These are phyloP conservation scores for Callaeas wilsoni DNA, from an alignment of 2,113 vertebrate genomes.

Conservation along the genomic window DNA sequence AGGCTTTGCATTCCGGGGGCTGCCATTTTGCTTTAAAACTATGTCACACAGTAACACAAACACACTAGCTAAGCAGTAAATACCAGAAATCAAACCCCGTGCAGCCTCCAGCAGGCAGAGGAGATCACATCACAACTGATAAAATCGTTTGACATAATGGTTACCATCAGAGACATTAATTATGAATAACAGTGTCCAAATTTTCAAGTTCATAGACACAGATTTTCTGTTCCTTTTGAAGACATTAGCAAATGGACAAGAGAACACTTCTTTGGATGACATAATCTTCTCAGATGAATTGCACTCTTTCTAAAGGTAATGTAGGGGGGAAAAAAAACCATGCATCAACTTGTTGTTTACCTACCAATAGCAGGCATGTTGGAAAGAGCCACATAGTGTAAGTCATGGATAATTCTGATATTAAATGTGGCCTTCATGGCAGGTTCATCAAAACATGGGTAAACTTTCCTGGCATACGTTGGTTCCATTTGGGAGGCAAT, in stretches of 20 bases:
- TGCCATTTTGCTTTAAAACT: background rate
- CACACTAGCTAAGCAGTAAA: background rate
- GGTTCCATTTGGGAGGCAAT: slow-evolving; percentile 77
- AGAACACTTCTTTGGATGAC: background rate
- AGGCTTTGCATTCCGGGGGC: background rate
- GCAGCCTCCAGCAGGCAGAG: background rate
- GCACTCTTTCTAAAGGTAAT: background rate
- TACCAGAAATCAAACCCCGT: background rate
- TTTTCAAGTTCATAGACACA: background rate
- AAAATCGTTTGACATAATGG: background rate
- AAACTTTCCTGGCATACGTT: slow-evolving; percentile 72
- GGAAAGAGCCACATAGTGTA: slow-evolving; percentile 76
- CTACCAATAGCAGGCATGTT: slow-evolving; percentile 79
- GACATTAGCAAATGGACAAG: background rate
- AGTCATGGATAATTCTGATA: slow-evolving; percentile 76
- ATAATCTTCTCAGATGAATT: background rate
- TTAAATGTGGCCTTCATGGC: slow-evolving; percentile 80
- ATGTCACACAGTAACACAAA: background rate
- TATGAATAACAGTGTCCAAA: background rate
- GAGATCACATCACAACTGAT: background rate
- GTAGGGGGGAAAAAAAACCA: accelerated
- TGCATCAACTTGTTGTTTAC: background rate
- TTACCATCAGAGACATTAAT: background rate
- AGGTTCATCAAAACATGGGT: slow-evolving; percentile 83
- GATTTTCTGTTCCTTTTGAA: background rate